Percentiles rank a stretch among this genome's conserved stretches.
phyloP scores from a whole-genome alignment of 2,113 vertebrate species.

The Triplophysa dalaica region DNA sequence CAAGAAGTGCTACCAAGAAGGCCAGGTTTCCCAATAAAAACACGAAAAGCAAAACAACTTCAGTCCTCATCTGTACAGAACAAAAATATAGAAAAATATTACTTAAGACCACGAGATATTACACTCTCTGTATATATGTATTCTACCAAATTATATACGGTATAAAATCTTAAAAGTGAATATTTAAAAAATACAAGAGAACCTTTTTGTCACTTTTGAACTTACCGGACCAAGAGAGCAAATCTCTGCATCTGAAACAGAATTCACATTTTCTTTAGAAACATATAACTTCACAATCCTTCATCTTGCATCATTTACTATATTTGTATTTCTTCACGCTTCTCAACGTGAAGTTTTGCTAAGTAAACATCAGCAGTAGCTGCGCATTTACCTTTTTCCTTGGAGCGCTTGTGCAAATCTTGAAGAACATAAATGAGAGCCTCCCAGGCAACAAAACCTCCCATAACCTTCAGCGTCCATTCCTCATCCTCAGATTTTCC shows the following conservation, averaged over 20 bases:
- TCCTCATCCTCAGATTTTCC: constrained; percentile 46
- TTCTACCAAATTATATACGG: neutral
- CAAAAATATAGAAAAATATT: constrained; percentile 17
- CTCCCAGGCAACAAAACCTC: constrained; percentile 75
- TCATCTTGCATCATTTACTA: too few species aligned
- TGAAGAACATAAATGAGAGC: constrained; percentile 61
- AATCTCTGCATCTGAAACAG: constrained; percentile 10
- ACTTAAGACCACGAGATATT: constrained; percentile 4
- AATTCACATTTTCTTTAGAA: neutral
- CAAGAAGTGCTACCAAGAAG: constrained; percentile 72
- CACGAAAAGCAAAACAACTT: constrained; percentile 55
- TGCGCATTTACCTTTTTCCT: constrained; percentile 44
- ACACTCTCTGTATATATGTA: neutral
- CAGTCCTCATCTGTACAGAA: constrained; percentile 45
- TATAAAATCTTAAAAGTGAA: neutral
- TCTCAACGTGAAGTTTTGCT: too few species aligned
- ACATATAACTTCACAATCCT: neutral
- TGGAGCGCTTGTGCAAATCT: constrained; percentile 52
- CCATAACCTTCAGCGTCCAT: constrained; percentile 76
- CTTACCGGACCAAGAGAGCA: neutral
- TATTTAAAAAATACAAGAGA: too few species aligned
- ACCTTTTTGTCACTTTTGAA: neutral
- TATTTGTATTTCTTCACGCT: too few species aligned
- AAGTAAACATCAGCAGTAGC: neutral
- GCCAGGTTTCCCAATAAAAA: constrained; percentile 70